These are phyloP conservation scores for Macrotus californicus DNA, from an alignment of 2,113 vertebrate genomes.

Conservation along the genomic window DNA sequence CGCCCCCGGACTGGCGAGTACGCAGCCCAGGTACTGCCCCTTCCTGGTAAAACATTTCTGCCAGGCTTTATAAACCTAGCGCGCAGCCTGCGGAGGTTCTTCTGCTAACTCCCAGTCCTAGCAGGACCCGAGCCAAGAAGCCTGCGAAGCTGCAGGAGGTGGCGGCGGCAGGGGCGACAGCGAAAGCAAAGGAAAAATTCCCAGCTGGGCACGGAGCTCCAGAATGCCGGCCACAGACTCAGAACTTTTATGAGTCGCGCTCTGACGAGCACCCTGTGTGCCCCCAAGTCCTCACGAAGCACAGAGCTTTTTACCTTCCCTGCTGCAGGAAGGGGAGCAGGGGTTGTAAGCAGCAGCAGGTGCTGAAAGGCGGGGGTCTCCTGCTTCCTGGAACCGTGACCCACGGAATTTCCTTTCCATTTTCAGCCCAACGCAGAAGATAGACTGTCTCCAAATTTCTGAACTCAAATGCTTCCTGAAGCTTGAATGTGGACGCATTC, in stretches of 20 bases:
- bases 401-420: neutral
- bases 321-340: neutral
- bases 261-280: neutral
- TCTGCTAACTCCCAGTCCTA: conserved; percentile 35
- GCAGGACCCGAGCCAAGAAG: conserved; percentile 2
- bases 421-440: neutral
- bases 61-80: conserved; percentile 60
- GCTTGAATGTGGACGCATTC: conserved; percentile 45
- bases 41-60: conserved; percentile 66
- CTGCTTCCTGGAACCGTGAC: neutral
- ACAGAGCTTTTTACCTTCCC: conserved; percentile 26
- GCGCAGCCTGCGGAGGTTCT: conserved; percentile 33
- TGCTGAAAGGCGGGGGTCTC: conserved; percentile 12
- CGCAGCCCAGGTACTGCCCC: conserved; percentile 61
- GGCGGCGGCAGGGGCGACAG: neutral
- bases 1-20: neutral
- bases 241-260: conserved; percentile 51
- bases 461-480: neutral
- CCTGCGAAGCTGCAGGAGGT: conserved; percentile 2
- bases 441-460: neutral
- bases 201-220: neutral
- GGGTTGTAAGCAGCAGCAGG: conserved; percentile 48
- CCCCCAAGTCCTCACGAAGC: neutral
- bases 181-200: neutral
- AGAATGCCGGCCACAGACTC: neutral